A percentile compares a stretch with the other conserved stretches of the same genome.
Conservation (phyloP, 1,140 invertebrate genomes). For the Muscidifurax raptorellus region DNA sequence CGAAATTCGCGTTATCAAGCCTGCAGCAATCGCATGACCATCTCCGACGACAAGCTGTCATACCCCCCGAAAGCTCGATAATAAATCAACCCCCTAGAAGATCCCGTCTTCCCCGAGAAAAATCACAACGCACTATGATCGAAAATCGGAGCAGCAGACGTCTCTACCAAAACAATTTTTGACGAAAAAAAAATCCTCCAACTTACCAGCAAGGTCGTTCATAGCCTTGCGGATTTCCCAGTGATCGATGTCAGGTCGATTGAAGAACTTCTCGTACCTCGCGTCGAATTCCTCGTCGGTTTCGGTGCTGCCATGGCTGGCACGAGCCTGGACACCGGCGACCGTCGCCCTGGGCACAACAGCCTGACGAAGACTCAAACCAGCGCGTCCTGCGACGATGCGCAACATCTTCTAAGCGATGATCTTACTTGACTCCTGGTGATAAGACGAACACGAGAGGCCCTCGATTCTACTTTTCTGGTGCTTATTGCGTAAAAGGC, state of each 20-base stretch:
- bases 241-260: conserved; percentile 92
- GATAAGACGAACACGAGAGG: background rate
- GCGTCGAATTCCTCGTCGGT: conserved; percentile 84
- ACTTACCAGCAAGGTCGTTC: conserved; percentile 80
- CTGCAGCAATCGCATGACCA: no score
- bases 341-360: conserved; percentile 56
- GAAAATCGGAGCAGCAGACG: no score
- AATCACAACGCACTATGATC: no score
- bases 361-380: conserved; percentile 65
- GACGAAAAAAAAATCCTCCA: no score
- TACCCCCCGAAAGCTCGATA: background rate
- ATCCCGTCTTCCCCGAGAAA: no score
- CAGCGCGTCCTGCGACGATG: conserved; percentile 69
- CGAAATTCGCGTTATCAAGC: background rate
- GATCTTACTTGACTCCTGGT: background rate
- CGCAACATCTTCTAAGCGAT: conserved; percentile 71
- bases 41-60: no score
- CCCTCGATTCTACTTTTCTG: background rate
- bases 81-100: no score
- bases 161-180: no score
- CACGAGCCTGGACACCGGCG: conserved; percentile 57
- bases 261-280: conserved; percentile 91
- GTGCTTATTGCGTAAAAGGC: conserved; percentile 41
- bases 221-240: conserved; percentile 96
- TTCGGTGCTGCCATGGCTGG: conserved; percentile 69